These are phyloP conservation scores for Zophobas morio DNA, from an alignment of 1,140 invertebrate genomes.

Conservation along the genomic window DNA sequence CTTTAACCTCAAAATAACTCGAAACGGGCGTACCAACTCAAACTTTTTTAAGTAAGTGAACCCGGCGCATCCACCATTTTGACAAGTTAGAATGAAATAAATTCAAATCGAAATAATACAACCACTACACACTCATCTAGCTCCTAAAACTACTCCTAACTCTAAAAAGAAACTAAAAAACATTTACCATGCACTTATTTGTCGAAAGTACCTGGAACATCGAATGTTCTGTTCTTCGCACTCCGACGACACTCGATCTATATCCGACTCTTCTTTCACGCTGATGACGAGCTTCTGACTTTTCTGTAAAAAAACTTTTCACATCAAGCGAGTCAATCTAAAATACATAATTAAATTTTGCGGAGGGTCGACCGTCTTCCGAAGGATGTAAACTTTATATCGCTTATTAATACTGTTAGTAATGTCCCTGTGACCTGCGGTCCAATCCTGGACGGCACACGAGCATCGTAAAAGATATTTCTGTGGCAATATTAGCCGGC, in stretches of 20 bases:
- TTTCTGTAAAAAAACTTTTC: slow-evolving; percentile 61
- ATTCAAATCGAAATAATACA: no score
- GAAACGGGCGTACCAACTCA: no score
- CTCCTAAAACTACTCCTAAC: no score
- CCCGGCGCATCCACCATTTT: no score
- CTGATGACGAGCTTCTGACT: slow-evolving; percentile 62
- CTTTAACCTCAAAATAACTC: no score
- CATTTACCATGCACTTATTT: slow-evolving; percentile 58
- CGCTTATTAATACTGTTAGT: slow-evolving; percentile 5
- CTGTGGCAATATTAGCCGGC: slow-evolving; percentile 9
- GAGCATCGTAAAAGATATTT: slow-evolving; percentile 33
- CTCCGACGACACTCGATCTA: slow-evolving; percentile 65
- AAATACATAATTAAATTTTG: slow-evolving; percentile 10
- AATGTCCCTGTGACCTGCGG: slow-evolving; percentile 19
- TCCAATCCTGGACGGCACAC: slow-evolving; percentile 24
- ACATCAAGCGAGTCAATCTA: background rate
- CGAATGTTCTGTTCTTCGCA: slow-evolving; percentile 63
- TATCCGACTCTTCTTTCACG: slow-evolving; percentile 65
- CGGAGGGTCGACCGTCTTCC: background rate
- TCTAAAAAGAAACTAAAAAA: slow-evolving; percentile 47
- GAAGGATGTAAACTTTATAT: slow-evolving; percentile 17
- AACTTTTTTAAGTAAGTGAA: no score
- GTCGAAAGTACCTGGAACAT: slow-evolving; percentile 60
- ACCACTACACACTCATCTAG: no score
- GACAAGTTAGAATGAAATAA: no score